phyloP scores from a whole-genome alignment of 2,888 invertebrate species.

The Phortica magna region DNA sequence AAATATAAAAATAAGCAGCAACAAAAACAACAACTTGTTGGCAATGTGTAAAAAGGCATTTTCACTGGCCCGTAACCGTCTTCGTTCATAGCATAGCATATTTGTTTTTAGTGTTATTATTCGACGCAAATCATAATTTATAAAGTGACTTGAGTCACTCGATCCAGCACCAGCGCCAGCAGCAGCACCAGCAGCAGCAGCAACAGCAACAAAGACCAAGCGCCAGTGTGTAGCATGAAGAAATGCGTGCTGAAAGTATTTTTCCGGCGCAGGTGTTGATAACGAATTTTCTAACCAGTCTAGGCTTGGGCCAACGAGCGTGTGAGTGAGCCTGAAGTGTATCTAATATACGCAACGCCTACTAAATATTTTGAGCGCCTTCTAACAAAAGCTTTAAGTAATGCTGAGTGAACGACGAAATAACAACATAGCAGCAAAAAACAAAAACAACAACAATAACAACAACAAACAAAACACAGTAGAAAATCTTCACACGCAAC shows the following conservation, averaged over 20 bases:
- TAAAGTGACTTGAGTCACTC: conserved; percentile 55
- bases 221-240: background rate
- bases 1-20: conserved; percentile 50
- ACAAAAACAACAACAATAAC: background rate
- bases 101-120: conserved; percentile 35
- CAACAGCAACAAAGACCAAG: conserved; percentile 10
- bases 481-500: conserved; percentile 33
- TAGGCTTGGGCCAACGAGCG: background rate
- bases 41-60: conserved; percentile 47
- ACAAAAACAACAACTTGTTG: conserved; percentile 60
- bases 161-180: conserved; percentile 32
- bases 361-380: conserved; percentile 17
- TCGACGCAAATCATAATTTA: conserved; percentile 64
- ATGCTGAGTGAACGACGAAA: background rate
- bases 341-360: conserved; percentile 31
- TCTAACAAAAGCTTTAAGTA: conserved; percentile 23
- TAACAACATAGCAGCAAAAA: background rate
- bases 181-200: conserved; percentile 15
- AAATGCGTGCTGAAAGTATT: conserved; percentile 23
- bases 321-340: conserved; percentile 2
- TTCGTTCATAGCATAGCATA: conserved; percentile 26
- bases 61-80: conserved; percentile 10
- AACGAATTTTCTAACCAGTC: conserved; percentile 6
- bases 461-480: background rate
- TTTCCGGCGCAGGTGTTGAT: conserved; percentile 33